Percentiles rank a stretch among this genome's conserved stretches.
These are phyloP conservation scores for Gymnodraco acuticeps DNA, from an alignment of 2,797 vertebrate genomes.

Conservation along the genomic window DNA sequence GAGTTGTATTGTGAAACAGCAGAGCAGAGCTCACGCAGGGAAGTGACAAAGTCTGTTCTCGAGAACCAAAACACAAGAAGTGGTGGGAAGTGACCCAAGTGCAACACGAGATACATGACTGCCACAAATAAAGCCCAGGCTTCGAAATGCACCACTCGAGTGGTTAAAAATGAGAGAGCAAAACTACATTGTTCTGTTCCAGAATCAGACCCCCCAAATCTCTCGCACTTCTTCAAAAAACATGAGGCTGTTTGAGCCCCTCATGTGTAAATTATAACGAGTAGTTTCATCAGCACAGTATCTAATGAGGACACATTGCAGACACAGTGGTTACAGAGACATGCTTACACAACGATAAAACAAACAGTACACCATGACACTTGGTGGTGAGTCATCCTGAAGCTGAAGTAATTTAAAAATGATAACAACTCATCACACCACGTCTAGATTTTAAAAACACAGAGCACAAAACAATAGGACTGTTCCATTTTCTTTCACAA, in stretches of 20 bases:
- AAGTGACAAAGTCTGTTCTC: slow-evolving; percentile 2
- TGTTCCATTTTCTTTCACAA: neutral
- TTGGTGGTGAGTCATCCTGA: slow-evolving; percentile 14
- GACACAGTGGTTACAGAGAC: neutral
- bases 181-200: neutral
- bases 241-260: slow-evolving; percentile 1
- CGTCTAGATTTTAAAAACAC: neutral
- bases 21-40: neutral
- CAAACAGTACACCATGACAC: neutral
- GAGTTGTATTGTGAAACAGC: neutral
- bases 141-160: slow-evolving; percentile 9
- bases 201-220: slow-evolving; percentile 25
- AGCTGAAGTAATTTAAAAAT: neutral
- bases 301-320: slow-evolving; percentile 43
- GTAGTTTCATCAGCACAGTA: slow-evolving; percentile 42
- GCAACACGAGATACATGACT: slow-evolving; percentile 7
- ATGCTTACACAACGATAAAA: neutral
- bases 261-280: slow-evolving; percentile 42
- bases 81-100: slow-evolving; percentile 9
- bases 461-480: neutral
- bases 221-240: slow-evolving; percentile 12
- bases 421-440: neutral
- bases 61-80: neutral
- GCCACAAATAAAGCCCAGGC: slow-evolving; percentile 28
- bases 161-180: slow-evolving; percentile 3